Evolutionary conservation across 2,113 vertebrate genomes (phyloP).

Genomic region (Burhinus bistriatus): DNA sequence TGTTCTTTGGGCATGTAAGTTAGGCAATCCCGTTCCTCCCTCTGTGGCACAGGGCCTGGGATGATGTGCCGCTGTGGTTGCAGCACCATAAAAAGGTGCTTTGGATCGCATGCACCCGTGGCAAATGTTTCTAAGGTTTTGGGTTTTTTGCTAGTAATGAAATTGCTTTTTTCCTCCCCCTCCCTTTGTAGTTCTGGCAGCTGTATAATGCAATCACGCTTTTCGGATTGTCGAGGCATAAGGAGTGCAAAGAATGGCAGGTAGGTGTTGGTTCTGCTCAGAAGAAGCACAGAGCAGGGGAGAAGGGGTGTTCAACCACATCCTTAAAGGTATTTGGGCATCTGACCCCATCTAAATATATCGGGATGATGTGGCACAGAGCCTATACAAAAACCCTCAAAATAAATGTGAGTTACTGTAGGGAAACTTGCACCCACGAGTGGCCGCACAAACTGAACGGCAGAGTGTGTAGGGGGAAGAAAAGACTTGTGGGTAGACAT

Average conservation of each 20-base stretch:
- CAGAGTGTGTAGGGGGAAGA: not conserved
- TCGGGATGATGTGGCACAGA: not conserved
- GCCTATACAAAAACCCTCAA: not conserved
- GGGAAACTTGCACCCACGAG: not conserved
- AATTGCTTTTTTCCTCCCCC: not conserved
- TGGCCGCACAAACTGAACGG: not conserved
- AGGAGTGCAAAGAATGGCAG: constrained; percentile 97
- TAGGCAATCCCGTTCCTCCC: not conserved
- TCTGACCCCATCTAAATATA: not conserved
- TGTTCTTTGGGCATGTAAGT: constrained; percentile 98
- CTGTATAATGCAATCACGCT: constrained; percentile 92
- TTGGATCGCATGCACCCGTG: accelerated
- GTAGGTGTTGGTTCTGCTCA: constrained; percentile 68
- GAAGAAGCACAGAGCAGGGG: not conserved
- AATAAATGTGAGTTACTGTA: not conserved
- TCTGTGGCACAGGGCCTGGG: accelerated
- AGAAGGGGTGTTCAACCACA: not conserved
- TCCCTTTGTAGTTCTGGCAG: constrained; percentile 90
- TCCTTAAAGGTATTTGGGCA: not conserved
- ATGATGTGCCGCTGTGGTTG: not conserved
- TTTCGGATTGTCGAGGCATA: constrained; percentile 85
- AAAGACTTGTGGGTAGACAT: not conserved
- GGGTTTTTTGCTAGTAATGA: not conserved
- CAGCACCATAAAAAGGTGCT: not conserved
- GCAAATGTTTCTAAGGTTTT: not conserved